Evolutionary conservation across 2,797 vertebrate species (phyloP).

Genomic region (Peromyscus nudipes): DNA sequence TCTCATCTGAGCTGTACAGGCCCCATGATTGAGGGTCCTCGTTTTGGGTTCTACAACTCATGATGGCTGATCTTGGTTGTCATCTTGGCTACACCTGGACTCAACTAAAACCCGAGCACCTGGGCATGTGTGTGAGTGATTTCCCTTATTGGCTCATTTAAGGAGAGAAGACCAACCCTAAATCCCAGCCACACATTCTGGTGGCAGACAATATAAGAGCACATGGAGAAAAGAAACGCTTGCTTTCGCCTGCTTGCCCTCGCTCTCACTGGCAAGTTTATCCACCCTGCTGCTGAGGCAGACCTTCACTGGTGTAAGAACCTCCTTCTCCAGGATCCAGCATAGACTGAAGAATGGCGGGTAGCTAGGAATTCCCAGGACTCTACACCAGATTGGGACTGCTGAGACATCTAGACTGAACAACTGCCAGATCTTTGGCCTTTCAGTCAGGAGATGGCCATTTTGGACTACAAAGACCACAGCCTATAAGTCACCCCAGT

Average conservation of each 20-base stretch:
- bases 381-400: neutral
- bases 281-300: neutral
- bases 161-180: neutral
- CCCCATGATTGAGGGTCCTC: neutral
- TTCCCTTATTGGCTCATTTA: neutral
- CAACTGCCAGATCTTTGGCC: neutral
- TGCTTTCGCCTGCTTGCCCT: neutral
- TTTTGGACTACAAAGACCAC: neutral
- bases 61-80: neutral
- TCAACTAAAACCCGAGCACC: neutral
- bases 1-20: fast-evolving
- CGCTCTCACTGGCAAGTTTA: neutral
- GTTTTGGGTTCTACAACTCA: neutral
- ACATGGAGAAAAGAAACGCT: neutral
- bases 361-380: neutral
- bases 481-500: neutral
- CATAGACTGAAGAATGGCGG: neutral
- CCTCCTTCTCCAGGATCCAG: neutral
- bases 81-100: neutral
- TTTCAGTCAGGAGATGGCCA: neutral
- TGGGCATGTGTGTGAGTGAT: neutral
- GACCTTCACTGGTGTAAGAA: neutral
- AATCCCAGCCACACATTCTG: neutral
- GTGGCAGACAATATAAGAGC: neutral
- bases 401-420: neutral